Evolutionary conservation across 2,113 vertebrate species (phyloP).

Genomic region (Urocitellus parryii): DNA sequence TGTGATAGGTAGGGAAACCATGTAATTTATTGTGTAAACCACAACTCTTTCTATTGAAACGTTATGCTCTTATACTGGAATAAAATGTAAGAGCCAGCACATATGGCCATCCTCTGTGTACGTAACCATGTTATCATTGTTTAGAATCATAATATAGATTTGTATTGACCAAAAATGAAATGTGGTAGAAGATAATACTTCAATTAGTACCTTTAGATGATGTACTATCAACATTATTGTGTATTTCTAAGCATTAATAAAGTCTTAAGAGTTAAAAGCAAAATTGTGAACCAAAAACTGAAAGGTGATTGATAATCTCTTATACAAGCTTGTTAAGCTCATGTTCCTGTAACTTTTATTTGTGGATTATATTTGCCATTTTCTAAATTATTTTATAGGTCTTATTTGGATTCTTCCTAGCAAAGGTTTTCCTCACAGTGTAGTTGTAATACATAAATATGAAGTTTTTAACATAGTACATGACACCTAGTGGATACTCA

Average conservation of each 20-base stretch:
- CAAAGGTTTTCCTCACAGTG: constrained; percentile 16
- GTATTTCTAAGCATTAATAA: constrained; percentile 35
- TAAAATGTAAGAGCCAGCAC: background rate
- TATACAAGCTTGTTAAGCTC: background rate
- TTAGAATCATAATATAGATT: background rate
- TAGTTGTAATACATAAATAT: constrained; percentile 31
- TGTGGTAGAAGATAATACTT: background rate
- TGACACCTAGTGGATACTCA: background rate
- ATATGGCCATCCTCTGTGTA: background rate
- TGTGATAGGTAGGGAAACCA: background rate
- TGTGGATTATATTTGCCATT: constrained; percentile 33
- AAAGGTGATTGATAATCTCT: background rate
- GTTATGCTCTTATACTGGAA: background rate
- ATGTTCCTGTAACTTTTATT: background rate
- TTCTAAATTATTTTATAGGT: constrained; percentile 51
- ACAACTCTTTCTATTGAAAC: background rate
- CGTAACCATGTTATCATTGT: background rate
- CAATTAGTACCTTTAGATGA: constrained; percentile 7
- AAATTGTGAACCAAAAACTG: background rate
- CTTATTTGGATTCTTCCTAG: background rate
- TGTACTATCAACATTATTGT: background rate
- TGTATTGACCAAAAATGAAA: constrained; percentile 22
- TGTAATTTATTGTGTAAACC: background rate
- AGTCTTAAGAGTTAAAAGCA: constrained; percentile 15
- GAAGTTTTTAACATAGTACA: constrained; percentile 44